These are phyloP conservation scores for Drosophila sulfurigaster DNA, from an alignment of 1,140 invertebrate genomes.

Conservation along the genomic window DNA sequence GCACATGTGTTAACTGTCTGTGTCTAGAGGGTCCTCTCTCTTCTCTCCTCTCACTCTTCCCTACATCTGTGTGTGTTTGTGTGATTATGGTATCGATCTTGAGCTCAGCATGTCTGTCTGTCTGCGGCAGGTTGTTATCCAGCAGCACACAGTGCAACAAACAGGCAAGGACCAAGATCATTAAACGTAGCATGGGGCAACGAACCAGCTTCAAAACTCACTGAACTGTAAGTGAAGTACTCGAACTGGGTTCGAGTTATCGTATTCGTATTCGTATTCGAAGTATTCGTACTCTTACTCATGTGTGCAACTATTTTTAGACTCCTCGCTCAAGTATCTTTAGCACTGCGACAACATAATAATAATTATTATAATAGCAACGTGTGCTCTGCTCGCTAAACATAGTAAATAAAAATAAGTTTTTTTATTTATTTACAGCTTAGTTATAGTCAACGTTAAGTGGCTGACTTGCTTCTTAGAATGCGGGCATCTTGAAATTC, in stretches of 20 bases:
- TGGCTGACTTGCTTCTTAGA: no score
- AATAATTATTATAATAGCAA: neutral
- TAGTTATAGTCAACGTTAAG: no score
- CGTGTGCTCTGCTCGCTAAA: neutral
- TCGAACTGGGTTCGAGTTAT: neutral
- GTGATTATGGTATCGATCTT: slow-evolving; percentile 73
- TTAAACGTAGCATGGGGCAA: slow-evolving; percentile 76
- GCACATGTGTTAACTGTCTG: slow-evolving; percentile 69
- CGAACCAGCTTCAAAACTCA: slow-evolving; percentile 64
- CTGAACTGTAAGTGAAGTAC: slow-evolving; percentile 59
- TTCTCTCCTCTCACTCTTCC: slow-evolving; percentile 29
- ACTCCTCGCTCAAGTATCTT: slow-evolving; percentile 34
- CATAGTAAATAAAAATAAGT: no score
- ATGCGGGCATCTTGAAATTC: no score
- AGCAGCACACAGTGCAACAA: neutral
- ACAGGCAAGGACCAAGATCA: slow-evolving; percentile 49
- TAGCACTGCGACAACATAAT: neutral
- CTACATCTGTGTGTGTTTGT: slow-evolving; percentile 19
- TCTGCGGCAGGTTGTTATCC: slow-evolving; percentile 73
- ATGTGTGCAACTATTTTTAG: slow-evolving; percentile 21
- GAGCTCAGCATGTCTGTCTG: slow-evolving; percentile 45
- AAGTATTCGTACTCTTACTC: neutral
- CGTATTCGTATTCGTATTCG: neutral
- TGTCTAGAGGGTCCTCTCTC: slow-evolving; percentile 36
- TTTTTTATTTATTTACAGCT: no score